Evolutionary conservation across 2,888 invertebrate genomes (phyloP).

Genomic region (Drosophila kambysellisi): DNA sequence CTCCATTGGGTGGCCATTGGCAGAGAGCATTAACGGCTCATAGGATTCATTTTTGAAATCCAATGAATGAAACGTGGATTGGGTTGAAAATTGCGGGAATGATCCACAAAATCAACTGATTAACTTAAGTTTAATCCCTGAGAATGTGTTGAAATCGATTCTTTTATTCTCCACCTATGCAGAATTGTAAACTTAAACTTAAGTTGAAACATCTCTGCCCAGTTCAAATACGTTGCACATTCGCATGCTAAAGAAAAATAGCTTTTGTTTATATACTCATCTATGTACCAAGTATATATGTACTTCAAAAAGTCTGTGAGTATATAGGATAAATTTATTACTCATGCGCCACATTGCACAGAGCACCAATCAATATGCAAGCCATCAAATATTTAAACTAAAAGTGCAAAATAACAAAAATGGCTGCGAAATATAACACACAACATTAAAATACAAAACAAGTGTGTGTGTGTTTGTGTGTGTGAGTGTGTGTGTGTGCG

Average conservation of each 20-base stretch:
- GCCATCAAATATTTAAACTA: conserved; percentile 78
- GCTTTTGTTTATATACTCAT: conserved; percentile 1
- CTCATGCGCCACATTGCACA: conserved; percentile 76
- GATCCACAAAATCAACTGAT: not conserved
- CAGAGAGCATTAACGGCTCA: not conserved
- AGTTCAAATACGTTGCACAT: not conserved
- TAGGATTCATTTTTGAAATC: not conserved
- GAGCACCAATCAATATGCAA: conserved; percentile 80
- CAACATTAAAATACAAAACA: conserved; percentile 31
- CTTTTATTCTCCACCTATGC: too few species aligned
- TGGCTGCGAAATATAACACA: conserved; percentile 71
- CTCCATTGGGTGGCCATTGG: not conserved
- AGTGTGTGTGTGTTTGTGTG: conserved; percentile 6
- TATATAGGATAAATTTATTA: conserved; percentile 59
- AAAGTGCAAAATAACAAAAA: conserved; percentile 80
- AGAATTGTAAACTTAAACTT: not conserved
- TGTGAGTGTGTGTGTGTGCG: not conserved
- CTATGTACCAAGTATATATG: not conserved
- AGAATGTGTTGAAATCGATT: not conserved
- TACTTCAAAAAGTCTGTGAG: conserved; percentile 15
- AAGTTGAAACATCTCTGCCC: not conserved
- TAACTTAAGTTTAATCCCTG: not conserved
- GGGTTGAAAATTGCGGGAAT: not conserved
- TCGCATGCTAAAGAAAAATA: too few species aligned
- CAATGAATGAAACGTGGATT: not conserved